Conservation (phyloP, 2,888 invertebrate species). For the Allolobophora icterica region DNA sequence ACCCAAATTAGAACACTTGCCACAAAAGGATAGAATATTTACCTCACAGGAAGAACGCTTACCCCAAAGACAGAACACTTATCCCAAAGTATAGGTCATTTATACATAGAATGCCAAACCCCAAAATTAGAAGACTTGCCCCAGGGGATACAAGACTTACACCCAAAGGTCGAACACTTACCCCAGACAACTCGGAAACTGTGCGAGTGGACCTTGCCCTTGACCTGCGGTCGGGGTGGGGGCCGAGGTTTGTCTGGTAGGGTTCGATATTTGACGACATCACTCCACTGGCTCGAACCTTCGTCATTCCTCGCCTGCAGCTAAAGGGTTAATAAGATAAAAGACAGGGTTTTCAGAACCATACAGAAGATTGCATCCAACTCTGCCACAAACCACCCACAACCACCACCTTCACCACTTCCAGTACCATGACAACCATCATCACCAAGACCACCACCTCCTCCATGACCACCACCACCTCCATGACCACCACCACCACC, state of each 20-base stretch:
- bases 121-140: neutral
- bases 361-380: neutral
- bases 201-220: conserved; percentile 82
- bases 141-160: neutral
- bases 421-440: neutral
- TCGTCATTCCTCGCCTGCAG: conserved; percentile 82
- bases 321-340: conserved; percentile 59
- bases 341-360: neutral
- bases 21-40: neutral
- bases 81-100: neutral
- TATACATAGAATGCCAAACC: too few relatives aligned
- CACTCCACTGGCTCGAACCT: conserved; percentile 82
- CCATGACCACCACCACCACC: neutral
- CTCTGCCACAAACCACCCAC: neutral
- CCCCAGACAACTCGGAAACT: conserved; percentile 81
- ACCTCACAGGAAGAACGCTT: too few relatives aligned
- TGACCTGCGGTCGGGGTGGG: conserved; percentile 79
- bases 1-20: neutral
- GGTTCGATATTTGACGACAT: conserved; percentile 79
- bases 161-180: conserved; percentile 49
- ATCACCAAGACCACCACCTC: neutral
- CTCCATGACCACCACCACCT: neutral
- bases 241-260: conserved; percentile 79
- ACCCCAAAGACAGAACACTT: neutral
- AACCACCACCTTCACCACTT: neutral